Conservation (phyloP, 1,140 invertebrate genomes). For the Cotesia chilonis region DNA sequence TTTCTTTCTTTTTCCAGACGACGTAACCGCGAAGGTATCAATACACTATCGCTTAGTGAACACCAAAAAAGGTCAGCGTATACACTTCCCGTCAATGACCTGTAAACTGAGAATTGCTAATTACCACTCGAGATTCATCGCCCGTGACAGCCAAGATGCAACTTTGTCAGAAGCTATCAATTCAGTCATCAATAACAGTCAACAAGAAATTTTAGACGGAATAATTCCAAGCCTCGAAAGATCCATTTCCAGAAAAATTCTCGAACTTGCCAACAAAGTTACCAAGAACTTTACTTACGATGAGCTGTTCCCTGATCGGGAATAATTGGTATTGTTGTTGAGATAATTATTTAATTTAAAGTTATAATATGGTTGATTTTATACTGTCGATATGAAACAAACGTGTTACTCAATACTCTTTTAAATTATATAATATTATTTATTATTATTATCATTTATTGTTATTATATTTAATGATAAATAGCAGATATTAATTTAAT, state of each 20-base stretch:
- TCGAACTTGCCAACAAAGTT: slow-evolving; percentile 49
- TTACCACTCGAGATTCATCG: slow-evolving; percentile 42
- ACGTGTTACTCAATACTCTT: neutral
- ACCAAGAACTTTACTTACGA: slow-evolving; percentile 55
- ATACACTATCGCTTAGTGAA: slow-evolving; percentile 44
- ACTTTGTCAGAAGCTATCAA: slow-evolving; percentile 48
- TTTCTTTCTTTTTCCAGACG: slow-evolving; percentile 41
- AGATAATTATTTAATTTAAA: neutral
- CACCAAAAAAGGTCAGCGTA: slow-evolving; percentile 38
- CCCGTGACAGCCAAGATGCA: slow-evolving; percentile 42
- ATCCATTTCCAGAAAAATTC: slow-evolving; percentile 45
- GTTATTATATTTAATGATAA: too few species aligned
- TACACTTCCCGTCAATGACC: slow-evolving; percentile 50
- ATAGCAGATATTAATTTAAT: too few species aligned
- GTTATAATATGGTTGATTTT: too few species aligned
- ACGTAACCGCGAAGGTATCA: slow-evolving; percentile 21
- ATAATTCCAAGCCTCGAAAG: slow-evolving; percentile 51
- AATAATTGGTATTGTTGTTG: slow-evolving; percentile 39
- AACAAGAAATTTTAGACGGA: slow-evolving; percentile 50
- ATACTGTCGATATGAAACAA: neutral
- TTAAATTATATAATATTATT: too few species aligned
- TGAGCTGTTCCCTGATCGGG: slow-evolving; percentile 56
- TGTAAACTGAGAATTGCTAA: slow-evolving; percentile 45
- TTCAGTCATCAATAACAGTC: slow-evolving; percentile 44
- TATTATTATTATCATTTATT: too few species aligned